Percentiles rank a stretch among this genome's conserved stretches.
These are phyloP conservation scores for Sebastiscus albofasciatus DNA, from an alignment of 2,797 vertebrate genomes.

Conservation along the genomic window DNA sequence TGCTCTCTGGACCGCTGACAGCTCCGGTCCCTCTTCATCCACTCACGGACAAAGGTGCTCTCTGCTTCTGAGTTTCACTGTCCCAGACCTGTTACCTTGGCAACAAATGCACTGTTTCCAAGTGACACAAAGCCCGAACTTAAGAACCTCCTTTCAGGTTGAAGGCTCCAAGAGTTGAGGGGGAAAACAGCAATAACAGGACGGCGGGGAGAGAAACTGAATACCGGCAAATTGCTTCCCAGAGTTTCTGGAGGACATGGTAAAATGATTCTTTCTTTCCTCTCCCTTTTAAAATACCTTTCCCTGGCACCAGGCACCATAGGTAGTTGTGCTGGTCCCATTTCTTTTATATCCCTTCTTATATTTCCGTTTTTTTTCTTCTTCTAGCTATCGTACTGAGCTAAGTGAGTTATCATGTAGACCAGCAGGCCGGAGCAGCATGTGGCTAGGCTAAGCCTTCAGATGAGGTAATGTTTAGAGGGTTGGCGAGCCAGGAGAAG, in stretches of 20 bases:
- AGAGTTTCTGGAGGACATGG: conserved; percentile 77
- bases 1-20: conserved; percentile 47
- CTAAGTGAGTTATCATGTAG: conserved; percentile 78
- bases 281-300: conserved; percentile 74
- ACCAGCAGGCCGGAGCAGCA: conserved; percentile 56
- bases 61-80: conserved; percentile 67
- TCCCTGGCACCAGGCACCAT: conserved; percentile 66
- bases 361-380: conserved; percentile 43
- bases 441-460: conserved; percentile 67
- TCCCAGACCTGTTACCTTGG: conserved; percentile 75
- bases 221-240: conserved; percentile 75
- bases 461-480: conserved; percentile 77
- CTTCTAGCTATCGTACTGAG: conserved; percentile 51
- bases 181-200: conserved; percentile 79
- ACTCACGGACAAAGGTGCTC: conserved; percentile 67
- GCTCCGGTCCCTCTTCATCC: conserved; percentile 48
- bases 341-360: conserved; percentile 68
- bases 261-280: conserved; percentile 77
- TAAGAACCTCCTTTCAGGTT: conserved; percentile 74
- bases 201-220: conserved; percentile 76
- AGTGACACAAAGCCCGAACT: conserved; percentile 75
- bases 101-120: conserved; percentile 78
- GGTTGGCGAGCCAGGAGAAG: conserved; percentile 57
- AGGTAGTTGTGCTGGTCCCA: conserved; percentile 62
- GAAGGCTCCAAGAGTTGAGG: conserved; percentile 67